A percentile compares a stretch with the other conserved stretches of the same genome.
Evolutionary conservation across 2,888 invertebrate genomes (phyloP).

Genomic region (Agrypnus murinus): DNA sequence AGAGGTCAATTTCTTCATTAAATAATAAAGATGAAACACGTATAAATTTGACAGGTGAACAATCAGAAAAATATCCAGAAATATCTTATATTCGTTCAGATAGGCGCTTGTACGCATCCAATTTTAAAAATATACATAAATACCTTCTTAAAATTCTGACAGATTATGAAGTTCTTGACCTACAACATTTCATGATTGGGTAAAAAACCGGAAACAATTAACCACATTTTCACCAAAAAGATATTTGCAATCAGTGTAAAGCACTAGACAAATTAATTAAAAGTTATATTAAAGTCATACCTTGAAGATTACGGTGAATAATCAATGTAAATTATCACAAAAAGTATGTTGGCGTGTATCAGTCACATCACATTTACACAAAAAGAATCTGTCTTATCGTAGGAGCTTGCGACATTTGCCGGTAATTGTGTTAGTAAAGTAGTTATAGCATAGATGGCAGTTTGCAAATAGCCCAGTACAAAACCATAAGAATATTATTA

Average conservation of each 20-base stretch:
- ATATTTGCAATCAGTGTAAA: slow-evolving; percentile 1
- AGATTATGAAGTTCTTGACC: slow-evolving; percentile 54
- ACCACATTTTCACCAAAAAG: slow-evolving; percentile 2
- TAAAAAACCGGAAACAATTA: slow-evolving; percentile 30
- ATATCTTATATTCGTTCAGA: too few relatives aligned
- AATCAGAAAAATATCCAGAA: slow-evolving; percentile 15
- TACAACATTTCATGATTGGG: slow-evolving; percentile 51
- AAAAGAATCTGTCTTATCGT: slow-evolving; percentile 38
- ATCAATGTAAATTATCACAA: slow-evolving; percentile 59
- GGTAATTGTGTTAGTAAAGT: neutral
- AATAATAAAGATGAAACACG: slow-evolving; percentile 36
- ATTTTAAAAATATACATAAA: neutral
- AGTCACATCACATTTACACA: slow-evolving; percentile 62
- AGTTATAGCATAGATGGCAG: too few relatives aligned
- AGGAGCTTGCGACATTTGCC: neutral
- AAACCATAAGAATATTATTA: too few relatives aligned
- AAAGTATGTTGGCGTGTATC: slow-evolving; percentile 59
- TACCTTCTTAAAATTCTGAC: slow-evolving; percentile 34
- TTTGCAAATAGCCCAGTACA: too few relatives aligned
- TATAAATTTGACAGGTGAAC: neutral
- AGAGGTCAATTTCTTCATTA: slow-evolving; percentile 51
- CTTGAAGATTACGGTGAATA: slow-evolving; percentile 57
- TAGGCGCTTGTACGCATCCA: too few relatives aligned
- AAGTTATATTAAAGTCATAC: slow-evolving; percentile 51
- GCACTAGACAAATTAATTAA: neutral